These are phyloP conservation scores for Herpetotheres cachinnans DNA, from an alignment of 2,113 vertebrate genomes.

Conservation along the genomic window DNA sequence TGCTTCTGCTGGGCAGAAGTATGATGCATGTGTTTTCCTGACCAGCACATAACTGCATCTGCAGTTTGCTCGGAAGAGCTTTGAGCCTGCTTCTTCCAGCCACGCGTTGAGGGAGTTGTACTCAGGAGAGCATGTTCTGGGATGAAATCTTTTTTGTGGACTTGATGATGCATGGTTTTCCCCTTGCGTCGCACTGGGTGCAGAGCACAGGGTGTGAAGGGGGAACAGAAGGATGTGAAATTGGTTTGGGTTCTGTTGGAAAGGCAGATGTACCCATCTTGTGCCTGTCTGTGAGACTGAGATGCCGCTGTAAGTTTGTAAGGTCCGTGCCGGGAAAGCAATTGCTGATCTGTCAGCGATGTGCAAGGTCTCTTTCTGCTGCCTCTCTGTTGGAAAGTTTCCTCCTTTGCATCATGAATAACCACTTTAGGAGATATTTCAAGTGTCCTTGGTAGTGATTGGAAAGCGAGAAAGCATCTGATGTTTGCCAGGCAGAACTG, in stretches of 20 bases:
- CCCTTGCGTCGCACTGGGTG: fast-evolving
- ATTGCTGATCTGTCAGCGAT: not conserved
- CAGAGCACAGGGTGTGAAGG: not conserved
- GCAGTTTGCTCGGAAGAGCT: not conserved
- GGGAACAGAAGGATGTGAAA: not conserved
- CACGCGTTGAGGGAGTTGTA: not conserved
- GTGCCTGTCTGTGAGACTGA: not conserved
- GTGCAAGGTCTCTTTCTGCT: not conserved
- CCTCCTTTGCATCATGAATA: not conserved
- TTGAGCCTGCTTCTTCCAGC: not conserved
- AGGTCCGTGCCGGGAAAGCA: not conserved
- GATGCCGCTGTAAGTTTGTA: not conserved
- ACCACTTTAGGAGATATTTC: not conserved
- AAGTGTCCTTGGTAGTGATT: not conserved
- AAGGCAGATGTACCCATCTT: not conserved
- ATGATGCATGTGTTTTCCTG: not conserved
- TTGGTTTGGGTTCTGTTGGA: not conserved
- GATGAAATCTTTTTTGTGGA: not conserved
- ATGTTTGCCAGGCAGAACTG: not conserved
- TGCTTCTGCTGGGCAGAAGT: not conserved
- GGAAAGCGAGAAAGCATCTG: not conserved
- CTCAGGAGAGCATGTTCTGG: not conserved
- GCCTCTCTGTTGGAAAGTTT: not conserved
- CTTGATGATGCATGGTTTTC: not conserved
- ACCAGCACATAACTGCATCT: not conserved